These are phyloP conservation scores for Zaprionus taronus DNA, from an alignment of 1,140 invertebrate species.

Conservation along the genomic window DNA sequence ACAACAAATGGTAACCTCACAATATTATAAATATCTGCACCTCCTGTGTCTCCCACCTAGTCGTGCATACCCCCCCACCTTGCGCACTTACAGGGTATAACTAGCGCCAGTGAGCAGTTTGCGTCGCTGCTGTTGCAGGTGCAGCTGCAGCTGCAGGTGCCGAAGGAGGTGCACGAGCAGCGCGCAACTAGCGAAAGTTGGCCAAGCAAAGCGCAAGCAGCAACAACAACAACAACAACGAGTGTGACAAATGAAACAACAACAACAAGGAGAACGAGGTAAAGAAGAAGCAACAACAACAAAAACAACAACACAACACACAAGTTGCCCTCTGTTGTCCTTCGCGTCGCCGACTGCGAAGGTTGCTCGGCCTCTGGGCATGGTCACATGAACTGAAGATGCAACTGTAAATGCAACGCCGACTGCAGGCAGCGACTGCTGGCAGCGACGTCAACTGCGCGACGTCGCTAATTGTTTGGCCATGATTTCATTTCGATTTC, in stretches of 20 bases:
- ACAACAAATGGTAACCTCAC: too few relatives aligned
- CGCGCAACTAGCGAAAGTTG: slow-evolving; percentile 39
- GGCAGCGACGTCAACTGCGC: slow-evolving; percentile 17
- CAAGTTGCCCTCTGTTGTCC: slow-evolving; percentile 33
- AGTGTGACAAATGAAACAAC: not conserved
- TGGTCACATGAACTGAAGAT: slow-evolving; percentile 34
- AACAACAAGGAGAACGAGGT: not conserved
- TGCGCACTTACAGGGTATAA: slow-evolving; percentile 22
- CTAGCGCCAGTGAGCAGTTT: slow-evolving; percentile 16
- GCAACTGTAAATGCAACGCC: slow-evolving; percentile 24
- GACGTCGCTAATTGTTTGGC: slow-evolving; percentile 24
- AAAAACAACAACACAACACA: not conserved
- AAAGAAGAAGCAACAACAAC: too few relatives aligned
- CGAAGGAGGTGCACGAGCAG: slow-evolving; percentile 20
- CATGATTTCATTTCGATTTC: slow-evolving; percentile 29
- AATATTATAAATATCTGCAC: too few relatives aligned
- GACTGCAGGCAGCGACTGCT: slow-evolving; percentile 6
- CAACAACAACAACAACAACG: slow-evolving; percentile 18
- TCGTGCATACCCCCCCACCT: not conserved
- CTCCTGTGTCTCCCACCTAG: not conserved
- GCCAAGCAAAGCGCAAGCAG: slow-evolving; percentile 19
- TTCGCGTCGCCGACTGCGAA: slow-evolving; percentile 41
- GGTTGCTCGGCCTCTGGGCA: slow-evolving; percentile 37
- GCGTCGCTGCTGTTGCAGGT: slow-evolving; percentile 11
- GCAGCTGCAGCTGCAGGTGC: slow-evolving; percentile 23